phyloP scores from a whole-genome alignment of 2,797 vertebrate species.

The Chaenodraco wilsoni region DNA sequence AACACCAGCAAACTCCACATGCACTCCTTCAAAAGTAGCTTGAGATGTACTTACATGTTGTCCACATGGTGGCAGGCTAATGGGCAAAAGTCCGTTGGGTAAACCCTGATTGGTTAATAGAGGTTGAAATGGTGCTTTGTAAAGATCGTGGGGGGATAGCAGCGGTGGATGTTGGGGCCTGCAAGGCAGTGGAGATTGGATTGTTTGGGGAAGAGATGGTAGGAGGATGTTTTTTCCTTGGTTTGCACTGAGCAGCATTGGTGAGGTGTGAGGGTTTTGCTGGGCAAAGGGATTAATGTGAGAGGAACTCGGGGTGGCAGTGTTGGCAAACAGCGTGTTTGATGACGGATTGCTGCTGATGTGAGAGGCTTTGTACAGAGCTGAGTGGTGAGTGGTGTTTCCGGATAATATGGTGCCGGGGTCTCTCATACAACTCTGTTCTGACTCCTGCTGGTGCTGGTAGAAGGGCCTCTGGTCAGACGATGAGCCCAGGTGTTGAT shows the following conservation, averaged over 20 bases:
- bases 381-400: constrained; percentile 17
- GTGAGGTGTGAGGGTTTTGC: constrained; percentile 35
- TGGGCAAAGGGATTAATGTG: constrained; percentile 45
- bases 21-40: constrained; percentile 15
- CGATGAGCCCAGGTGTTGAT: constrained; percentile 37
- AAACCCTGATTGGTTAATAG: constrained; percentile 25
- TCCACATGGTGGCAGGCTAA: constrained; percentile 25
- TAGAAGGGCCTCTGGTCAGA: constrained; percentile 39
- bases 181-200: constrained; percentile 24
- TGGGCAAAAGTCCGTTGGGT: constrained; percentile 18
- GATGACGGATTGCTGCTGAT: constrained; percentile 28
- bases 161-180: constrained; percentile 18
- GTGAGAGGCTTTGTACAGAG: constrained; percentile 42
- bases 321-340: constrained; percentile 32
- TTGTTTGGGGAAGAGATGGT: constrained; percentile 21
- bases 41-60: constrained; percentile 29
- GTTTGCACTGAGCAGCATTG: constrained; percentile 9
- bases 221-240: constrained; percentile 20
- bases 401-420: constrained; percentile 24
- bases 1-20: constrained; percentile 16
- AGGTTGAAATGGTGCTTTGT: constrained; percentile 41
- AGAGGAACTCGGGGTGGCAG: constrained; percentile 20
- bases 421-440: constrained; percentile 40
- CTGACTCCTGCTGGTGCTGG: constrained; percentile 34
- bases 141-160: constrained; percentile 16